A percentile compares a stretch with the other conserved stretches of the same genome.
Conservation (phyloP, 2,888 invertebrate species). For the Rhorus exstirpatorius region DNA sequence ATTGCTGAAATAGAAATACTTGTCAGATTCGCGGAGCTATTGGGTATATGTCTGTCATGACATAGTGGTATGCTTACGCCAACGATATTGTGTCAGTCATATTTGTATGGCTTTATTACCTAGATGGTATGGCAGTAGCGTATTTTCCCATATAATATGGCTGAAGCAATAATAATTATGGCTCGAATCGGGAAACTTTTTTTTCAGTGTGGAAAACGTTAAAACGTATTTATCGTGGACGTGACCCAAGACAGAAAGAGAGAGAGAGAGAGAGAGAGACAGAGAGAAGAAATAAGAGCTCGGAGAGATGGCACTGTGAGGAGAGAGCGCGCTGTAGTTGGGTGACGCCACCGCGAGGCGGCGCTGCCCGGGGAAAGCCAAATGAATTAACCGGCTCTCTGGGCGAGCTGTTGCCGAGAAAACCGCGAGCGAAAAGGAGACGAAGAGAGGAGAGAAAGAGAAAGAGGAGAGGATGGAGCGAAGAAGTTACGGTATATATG, state of each 20-base stretch:
- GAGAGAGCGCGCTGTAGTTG: background rate
- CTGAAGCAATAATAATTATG: too few species aligned
- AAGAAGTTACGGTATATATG: conserved; percentile 32
- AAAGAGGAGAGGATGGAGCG: conserved; percentile 4
- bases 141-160: too few species aligned
- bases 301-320: conserved; percentile 26
- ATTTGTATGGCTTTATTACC: too few species aligned
- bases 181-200: too few species aligned
- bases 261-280: conserved; percentile 19
- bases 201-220: conserved; percentile 66
- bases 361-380: conserved; percentile 38
- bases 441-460: background rate
- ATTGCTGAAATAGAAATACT: too few species aligned
- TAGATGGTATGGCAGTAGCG: too few species aligned
- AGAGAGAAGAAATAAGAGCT: background rate
- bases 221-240: conserved; percentile 67
- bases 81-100: too few species aligned
- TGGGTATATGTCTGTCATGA: too few species aligned
- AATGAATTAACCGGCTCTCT: conserved; percentile 63
- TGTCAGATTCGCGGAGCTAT: too few species aligned
- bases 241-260: conserved; percentile 48
- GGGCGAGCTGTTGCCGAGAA: conserved; percentile 30
- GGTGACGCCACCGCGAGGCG: conserved; percentile 48
- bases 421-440: background rate
- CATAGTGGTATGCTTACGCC: too few species aligned